phyloP scores from a whole-genome alignment of 2,888 invertebrate genomes.

The Pandemis corylana region DNA sequence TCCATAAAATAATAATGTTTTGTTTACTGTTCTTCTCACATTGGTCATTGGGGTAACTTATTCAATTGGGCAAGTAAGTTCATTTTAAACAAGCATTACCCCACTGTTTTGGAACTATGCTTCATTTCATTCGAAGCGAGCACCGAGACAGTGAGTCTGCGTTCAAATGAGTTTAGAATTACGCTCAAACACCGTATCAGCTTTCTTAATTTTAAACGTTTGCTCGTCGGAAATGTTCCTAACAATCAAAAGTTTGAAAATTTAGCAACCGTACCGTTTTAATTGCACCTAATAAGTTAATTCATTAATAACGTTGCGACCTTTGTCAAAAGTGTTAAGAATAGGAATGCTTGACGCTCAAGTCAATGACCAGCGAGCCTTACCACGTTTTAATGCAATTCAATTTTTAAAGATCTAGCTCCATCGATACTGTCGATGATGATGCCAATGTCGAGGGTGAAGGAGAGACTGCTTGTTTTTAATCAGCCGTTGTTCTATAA shows the following conservation, averaged over 20 bases:
- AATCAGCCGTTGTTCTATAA: too few species aligned
- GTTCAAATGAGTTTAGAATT: constrained; percentile 36
- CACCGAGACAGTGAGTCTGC: constrained; percentile 7
- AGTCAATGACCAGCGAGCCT: too few species aligned
- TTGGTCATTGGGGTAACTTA: neutral
- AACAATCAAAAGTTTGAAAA: constrained; percentile 1
- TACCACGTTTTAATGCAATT: too few species aligned
- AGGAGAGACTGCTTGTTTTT: too few species aligned
- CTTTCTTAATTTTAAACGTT: constrained; percentile 23
- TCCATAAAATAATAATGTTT: too few species aligned
- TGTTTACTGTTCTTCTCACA: neutral
- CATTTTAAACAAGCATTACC: neutral
- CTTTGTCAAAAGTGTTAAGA: too few species aligned
- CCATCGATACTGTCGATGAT: too few species aligned
- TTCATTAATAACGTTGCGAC: neutral
- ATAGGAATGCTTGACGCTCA: too few species aligned
- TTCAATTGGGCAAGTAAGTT: neutral
- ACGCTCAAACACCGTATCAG: constrained; percentile 25
- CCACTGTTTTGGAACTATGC: constrained; percentile 34
- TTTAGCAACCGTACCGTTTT: neutral
- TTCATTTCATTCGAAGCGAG: constrained; percentile 22
- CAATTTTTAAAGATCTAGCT: too few species aligned
- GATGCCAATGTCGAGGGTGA: too few species aligned
- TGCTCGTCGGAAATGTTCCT: neutral
- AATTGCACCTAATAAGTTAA: neutral